Evolutionary conservation across 2,113 vertebrate genomes (phyloP).

Genomic region (Chlorodrepanis virens): DNA sequence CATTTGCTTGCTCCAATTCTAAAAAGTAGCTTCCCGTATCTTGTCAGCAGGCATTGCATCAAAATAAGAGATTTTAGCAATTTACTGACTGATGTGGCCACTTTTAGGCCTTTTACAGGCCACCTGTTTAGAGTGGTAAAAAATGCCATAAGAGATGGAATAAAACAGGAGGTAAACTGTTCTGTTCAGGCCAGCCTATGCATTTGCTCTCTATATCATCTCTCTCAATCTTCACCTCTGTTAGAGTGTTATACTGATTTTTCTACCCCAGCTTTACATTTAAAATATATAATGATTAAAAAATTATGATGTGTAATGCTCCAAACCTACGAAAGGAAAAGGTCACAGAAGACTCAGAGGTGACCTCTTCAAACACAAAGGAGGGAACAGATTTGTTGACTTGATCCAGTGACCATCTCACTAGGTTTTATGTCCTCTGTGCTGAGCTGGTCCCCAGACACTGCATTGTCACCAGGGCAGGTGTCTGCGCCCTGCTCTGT

Average conservation of each 20-base stretch:
- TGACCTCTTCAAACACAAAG: neutral
- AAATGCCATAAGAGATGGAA: neutral
- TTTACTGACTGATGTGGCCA: neutral
- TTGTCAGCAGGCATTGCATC: neutral
- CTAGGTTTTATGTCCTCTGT: neutral
- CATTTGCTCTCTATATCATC: fast-evolving
- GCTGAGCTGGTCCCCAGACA: neutral
- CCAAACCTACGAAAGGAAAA: neutral
- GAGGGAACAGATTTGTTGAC: neutral
- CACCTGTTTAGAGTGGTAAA: neutral
- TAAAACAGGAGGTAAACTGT: neutral
- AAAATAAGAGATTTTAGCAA: neutral
- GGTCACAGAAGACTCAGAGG: neutral
- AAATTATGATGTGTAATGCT: neutral
- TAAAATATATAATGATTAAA: neutral
- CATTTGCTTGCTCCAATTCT: neutral
- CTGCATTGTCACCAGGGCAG: fast-evolving
- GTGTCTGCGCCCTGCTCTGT: neutral
- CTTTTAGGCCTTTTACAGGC: neutral
- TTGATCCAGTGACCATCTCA: neutral
- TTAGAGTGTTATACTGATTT: neutral
- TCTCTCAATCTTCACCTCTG: neutral
- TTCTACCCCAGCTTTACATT: neutral
- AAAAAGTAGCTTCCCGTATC: neutral
- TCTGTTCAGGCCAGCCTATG: neutral